Conservation (phyloP, 2,797 vertebrate species). For the Lutjanus campechanus region DNA sequence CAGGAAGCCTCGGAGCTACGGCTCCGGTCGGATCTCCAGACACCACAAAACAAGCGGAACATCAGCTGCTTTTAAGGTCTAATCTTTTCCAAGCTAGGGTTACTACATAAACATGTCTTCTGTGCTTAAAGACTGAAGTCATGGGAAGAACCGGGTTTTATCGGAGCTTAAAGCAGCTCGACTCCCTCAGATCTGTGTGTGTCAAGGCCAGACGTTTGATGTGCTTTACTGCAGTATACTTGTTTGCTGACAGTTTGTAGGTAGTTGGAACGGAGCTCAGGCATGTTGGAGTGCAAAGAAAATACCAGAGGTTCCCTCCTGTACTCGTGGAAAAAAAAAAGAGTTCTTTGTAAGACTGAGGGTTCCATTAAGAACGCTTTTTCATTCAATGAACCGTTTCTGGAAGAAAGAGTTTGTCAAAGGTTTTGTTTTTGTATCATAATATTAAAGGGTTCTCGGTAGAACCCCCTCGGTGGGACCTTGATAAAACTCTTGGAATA, state of each 20-base stretch:
- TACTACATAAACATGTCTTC: slow-evolving; percentile 81
- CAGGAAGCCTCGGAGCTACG: slow-evolving; percentile 50
- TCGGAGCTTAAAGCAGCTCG: slow-evolving; percentile 64
- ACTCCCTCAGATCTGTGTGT: slow-evolving; percentile 60
- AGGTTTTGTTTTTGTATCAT: too few species aligned
- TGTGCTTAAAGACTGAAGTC: slow-evolving; percentile 76
- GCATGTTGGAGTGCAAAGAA: slow-evolving; percentile 12
- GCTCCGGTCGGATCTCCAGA: slow-evolving; percentile 57
- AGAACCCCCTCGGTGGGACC: too few species aligned
- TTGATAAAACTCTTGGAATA: too few species aligned
- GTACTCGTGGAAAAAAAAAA: too few species aligned
- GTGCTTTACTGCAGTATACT: slow-evolving; percentile 45
- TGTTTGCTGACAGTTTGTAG: slow-evolving; percentile 55
- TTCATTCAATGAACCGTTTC: too few species aligned
- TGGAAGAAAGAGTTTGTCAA: too few species aligned
- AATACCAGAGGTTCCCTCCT: slow-evolving; percentile 2
- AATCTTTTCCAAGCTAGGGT: slow-evolving; percentile 75
- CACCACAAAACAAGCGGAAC: slow-evolving; percentile 69
- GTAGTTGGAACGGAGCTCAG: slow-evolving; percentile 29
- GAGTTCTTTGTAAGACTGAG: too few species aligned
- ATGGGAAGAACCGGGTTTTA: slow-evolving; percentile 78
- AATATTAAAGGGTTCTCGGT: too few species aligned
- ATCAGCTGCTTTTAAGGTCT: slow-evolving; percentile 72
- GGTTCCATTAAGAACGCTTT: too few species aligned
- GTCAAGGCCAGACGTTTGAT: slow-evolving; percentile 67